Evolutionary conservation across 2,888 invertebrate genomes (phyloP).

Genomic region (Lasioglossum morio): DNA sequence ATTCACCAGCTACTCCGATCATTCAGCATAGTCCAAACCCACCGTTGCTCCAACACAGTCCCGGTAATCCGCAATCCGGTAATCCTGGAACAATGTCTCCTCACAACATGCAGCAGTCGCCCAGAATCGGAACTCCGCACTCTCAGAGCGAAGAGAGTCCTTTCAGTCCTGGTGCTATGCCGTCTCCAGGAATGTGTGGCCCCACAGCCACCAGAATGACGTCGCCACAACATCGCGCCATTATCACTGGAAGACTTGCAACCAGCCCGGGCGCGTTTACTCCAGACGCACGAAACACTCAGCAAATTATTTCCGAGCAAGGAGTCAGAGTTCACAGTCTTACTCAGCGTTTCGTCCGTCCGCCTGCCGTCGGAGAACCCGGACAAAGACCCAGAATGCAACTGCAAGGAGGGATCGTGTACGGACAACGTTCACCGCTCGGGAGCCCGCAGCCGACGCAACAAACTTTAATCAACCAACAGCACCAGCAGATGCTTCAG

Average conservation of each 20-base stretch:
- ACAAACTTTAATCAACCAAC: slow-evolving; percentile 80
- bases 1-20: slow-evolving; percentile 83
- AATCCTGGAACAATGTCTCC: slow-evolving; percentile 86
- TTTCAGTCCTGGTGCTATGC: slow-evolving; percentile 86
- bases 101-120: slow-evolving; percentile 86
- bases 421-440: slow-evolving; percentile 82
- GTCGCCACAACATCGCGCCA: slow-evolving; percentile 86
- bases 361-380: slow-evolving; percentile 81
- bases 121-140: slow-evolving; percentile 88
- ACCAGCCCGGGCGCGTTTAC: slow-evolving; percentile 85
- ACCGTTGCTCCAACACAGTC: slow-evolving; percentile 85
- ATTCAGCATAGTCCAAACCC: slow-evolving; percentile 85
- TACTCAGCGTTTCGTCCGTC: slow-evolving; percentile 84
- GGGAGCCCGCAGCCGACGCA: slow-evolving; percentile 82
- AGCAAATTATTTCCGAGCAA: slow-evolving; percentile 81
- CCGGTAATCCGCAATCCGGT: slow-evolving; percentile 83
- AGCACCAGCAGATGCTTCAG: slow-evolving; percentile 85
- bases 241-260: slow-evolving; percentile 84
- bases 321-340: slow-evolving; percentile 75
- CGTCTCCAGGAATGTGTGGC: slow-evolving; percentile 84
- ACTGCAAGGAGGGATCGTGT: slow-evolving; percentile 80
- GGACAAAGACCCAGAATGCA: slow-evolving; percentile 81
- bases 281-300: slow-evolving; percentile 74
- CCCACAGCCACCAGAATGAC: slow-evolving; percentile 86
- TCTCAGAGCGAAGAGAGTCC: slow-evolving; percentile 87